Evolutionary conservation across 1,140 invertebrate genomes (phyloP), one percentile per base, ranked within the genome.

Genomic region (Battus philenor): DNA sequence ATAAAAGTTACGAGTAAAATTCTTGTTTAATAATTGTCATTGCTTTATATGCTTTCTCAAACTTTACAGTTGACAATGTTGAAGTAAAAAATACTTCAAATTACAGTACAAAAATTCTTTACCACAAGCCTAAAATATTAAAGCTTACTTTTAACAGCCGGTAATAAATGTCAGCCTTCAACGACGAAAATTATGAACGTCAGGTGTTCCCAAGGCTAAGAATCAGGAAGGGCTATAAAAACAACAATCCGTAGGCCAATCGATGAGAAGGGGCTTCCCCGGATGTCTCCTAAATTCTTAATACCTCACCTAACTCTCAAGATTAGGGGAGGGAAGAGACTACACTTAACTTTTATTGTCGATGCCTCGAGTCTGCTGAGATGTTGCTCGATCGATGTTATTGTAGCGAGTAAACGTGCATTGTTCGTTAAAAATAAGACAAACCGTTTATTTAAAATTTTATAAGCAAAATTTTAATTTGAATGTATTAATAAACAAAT

Each of bases 271-370:
- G 32, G 47, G 45, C 36, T 51, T 41, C 48, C 56, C 50, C 47
- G 49, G 54, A 47, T 60, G 58, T 57, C 68, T 55, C 63, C 65
- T 80, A 80, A 80, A 80, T 80, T 76, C 71, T 80, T 80, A 80
- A 80, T 80, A 77, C 76, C 76, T 77, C 71, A 80, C 76, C 73
- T 77, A 77, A 77, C 71, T 63, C 74, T 72, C 64, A 57, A 75
- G 70, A 69, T 77, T 72, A 77, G 56, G 58, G 60, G 54, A 57
- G 68, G 68, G 70, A 43, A 50, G 63, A 60, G 63, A 48, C 54
- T 69, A 68, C 69, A 77, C 71, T 73, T 67, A 66, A 67, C 66
- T 69, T 69, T 69, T 63, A 64, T 67, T 61, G 59, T 55, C 54
- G 44, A 50, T 54, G 59, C 60, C 66, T 69, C 44, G 54, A 64